phyloP scores from a whole-genome alignment of 2,797 vertebrate genomes.

The Melanotaenia pygmaea region DNA sequence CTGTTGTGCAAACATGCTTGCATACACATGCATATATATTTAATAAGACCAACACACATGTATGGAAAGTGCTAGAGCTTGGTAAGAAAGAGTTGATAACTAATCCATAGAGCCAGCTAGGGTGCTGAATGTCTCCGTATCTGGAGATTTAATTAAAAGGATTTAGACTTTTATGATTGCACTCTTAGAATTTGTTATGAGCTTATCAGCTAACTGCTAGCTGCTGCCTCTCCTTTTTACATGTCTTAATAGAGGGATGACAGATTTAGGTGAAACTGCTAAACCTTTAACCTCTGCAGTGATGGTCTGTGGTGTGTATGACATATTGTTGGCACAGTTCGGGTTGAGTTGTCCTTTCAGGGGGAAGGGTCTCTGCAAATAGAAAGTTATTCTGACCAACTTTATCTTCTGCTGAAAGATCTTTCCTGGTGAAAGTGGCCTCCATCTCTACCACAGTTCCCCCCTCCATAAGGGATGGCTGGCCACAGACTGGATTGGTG shows the following conservation, averaged over 20 bases:
- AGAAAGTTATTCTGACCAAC: neutral
- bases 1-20: constrained; percentile 70
- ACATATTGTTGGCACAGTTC: neutral
- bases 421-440: neutral
- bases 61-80: constrained; percentile 37
- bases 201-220: constrained; percentile 2
- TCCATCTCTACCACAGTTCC: no score
- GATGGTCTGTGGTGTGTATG: neutral
- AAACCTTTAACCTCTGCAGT: neutral
- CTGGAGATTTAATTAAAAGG: constrained; percentile 63
- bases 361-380: neutral
- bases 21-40: constrained; percentile 48
- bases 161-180: constrained; percentile 52
- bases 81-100: constrained; percentile 66
- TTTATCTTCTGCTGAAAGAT: neutral
- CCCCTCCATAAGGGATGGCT: neutral
- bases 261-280: neutral
- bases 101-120: constrained; percentile 53
- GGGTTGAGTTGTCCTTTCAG: neutral
- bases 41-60: constrained; percentile 24
- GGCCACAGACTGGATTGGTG: neutral
- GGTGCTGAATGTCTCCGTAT: constrained; percentile 51
- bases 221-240: constrained; percentile 3
- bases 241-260: neutral
- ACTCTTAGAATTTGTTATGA: constrained; percentile 19